Conservation (phyloP, 2,888 invertebrate genomes). For the Pilophorus perplexus region DNA sequence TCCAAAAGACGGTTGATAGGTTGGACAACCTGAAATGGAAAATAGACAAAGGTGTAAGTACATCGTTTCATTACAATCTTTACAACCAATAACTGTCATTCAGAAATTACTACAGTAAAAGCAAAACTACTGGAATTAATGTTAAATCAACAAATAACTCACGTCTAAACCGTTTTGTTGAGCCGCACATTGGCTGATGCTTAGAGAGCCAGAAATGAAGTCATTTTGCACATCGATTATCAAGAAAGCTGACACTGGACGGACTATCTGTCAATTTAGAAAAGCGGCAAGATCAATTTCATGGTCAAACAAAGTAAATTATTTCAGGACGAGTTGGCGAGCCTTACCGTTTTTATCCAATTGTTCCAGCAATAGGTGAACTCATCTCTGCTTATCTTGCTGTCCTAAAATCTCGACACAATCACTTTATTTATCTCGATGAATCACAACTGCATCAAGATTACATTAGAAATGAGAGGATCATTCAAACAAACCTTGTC, state of each 20-base stretch:
- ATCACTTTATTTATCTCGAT: no score
- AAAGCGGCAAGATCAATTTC: background rate
- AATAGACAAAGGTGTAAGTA: no score
- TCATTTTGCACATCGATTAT: conserved; percentile 98
- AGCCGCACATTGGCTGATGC: conserved; percentile 89
- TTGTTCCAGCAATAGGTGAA: conserved; percentile 84
- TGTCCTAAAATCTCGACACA: conserved; percentile 63
- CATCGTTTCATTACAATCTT: no score
- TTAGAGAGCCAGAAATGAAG: conserved; percentile 90
- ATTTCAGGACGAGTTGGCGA: no score
- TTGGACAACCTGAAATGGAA: conserved; percentile 68
- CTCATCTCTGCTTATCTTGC: conserved; percentile 75
- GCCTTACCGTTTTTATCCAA: conserved; percentile 75
- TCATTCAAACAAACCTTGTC: conserved; percentile 55
- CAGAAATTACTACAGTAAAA: no score
- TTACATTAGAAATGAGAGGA: background rate
- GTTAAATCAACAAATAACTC: no score
- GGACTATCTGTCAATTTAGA: conserved; percentile 64
- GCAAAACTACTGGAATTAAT: no score
- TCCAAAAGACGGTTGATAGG: conserved; percentile 85
- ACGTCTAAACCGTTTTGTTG: conserved; percentile 80
- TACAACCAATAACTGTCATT: no score
- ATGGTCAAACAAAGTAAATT: no score
- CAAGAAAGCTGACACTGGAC: conserved; percentile 83
- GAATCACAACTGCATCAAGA: no score